phyloP scores from a whole-genome alignment of 2,888 invertebrate genomes.

The Scaptomyza reducta region DNA sequence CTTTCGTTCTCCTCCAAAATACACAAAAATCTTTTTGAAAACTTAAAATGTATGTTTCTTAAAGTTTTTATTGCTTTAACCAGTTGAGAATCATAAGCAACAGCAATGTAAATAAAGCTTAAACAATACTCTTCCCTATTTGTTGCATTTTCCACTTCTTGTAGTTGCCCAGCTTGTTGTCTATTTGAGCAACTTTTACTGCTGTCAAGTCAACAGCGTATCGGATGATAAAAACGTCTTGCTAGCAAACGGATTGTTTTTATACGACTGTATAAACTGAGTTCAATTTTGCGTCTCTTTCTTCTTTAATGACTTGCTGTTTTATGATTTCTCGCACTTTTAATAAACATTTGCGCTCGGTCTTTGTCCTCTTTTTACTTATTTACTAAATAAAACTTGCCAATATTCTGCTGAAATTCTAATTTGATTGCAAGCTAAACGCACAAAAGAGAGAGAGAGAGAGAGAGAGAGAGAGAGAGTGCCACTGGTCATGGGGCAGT shows the following conservation, averaged over 20 bases:
- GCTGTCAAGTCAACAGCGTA: slow-evolving; percentile 7
- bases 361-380: neutral
- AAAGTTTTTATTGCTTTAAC: neutral
- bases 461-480: neutral
- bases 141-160: neutral
- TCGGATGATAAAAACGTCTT: slow-evolving; percentile 28
- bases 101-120: neutral
- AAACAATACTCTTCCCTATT: too few relatives aligned
- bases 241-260: slow-evolving; percentile 7
- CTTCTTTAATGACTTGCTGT: neutral
- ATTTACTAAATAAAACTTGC: slow-evolving; percentile 36
- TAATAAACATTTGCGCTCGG: slow-evolving; percentile 43
- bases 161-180: slow-evolving; percentile 3
- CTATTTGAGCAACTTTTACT: slow-evolving; percentile 12
- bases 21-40: neutral
- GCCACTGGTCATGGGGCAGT: slow-evolving; percentile 3
- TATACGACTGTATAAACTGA: slow-evolving; percentile 28
- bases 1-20: neutral
- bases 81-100: neutral
- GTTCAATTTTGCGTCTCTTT: slow-evolving; percentile 12
- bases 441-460: neutral
- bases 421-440: slow-evolving; percentile 55
- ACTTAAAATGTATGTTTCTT: too few relatives aligned
- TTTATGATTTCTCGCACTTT: slow-evolving; percentile 41
- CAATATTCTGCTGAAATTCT: slow-evolving; percentile 38